Evolutionary conservation across 2,888 invertebrate genomes (phyloP), one percentile per base, ranked within the genome.

Genomic region (Melinaea marsaeus): DNA sequence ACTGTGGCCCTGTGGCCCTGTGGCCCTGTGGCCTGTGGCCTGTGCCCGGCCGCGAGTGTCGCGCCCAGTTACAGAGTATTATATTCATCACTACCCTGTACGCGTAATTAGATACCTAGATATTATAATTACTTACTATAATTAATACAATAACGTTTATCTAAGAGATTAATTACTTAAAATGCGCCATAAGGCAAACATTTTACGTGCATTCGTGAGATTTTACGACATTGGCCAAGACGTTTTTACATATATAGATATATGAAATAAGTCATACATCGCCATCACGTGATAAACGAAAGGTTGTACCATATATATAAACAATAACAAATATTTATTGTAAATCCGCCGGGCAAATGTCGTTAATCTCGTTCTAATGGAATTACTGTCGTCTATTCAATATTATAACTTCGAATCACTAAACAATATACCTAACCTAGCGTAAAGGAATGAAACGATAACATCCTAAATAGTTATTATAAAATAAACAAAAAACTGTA

Each of bases 51-150:
- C 22, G 78, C 80, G 80, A 80, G 81, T 76, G 79, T 75, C 79
- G 73, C 81, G 75, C 80, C 84, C 87, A 85, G 86, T 77, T 76
- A 88, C 89, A 89, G 88, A 86, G 88, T 87, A 86, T 83, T 84
- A 85, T 81, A 85, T 79, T 80, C 81, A 85, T 85, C 86, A 85
- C 90, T 90, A 90, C 90, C 90, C 90, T 90, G 90, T 90, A 90
- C 89, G 86, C 85, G 85, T 83, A 87, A 83, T 85, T 85, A 86
- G 64, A 81, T 86, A 84, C 79, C 86, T 87, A 86, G 63, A 81
- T 86, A 84, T 79, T 86, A 22, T 22, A 22, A 22, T 87, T 86
- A 85, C 81, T 82, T 86, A 83, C 83, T 82, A 86, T 86, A 86
- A 79, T 81, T 83, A 32, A 78, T 66, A 75, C 78, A 81, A 80